Evolutionary conservation across 2,797 vertebrate genomes (phyloP).

Genomic region (Nyctibius grandis): DNA sequence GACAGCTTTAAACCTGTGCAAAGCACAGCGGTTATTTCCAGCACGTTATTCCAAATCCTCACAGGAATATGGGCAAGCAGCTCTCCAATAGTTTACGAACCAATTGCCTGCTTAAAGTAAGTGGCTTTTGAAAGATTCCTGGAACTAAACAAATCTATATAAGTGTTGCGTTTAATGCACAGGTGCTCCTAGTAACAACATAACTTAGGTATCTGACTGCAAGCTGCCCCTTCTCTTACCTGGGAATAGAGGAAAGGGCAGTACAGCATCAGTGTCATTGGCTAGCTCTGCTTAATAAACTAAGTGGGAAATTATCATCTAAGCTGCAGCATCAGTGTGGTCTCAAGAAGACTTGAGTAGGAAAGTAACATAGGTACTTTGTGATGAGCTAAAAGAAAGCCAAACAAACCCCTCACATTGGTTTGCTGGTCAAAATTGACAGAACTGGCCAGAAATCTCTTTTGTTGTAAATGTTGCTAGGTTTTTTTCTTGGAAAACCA

Average conservation of each 20-base stretch:
- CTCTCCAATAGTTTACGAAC: not conserved
- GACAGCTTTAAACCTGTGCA: too few species aligned
- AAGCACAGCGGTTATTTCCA: not conserved
- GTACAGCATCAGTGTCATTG: not conserved
- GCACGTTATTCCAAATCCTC: not conserved
- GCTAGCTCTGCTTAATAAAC: not conserved
- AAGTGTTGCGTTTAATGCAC: not conserved
- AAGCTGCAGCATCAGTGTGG: not conserved
- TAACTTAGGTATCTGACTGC: accelerated
- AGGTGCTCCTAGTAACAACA: not conserved
- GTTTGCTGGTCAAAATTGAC: not conserved
- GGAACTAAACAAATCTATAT: not conserved
- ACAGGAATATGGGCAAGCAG: not conserved
- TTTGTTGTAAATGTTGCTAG: not conserved
- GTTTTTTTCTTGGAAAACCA: not conserved
- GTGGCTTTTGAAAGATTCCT: not conserved
- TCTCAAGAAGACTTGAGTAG: not conserved
- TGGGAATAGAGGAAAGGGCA: not conserved
- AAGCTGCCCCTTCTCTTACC: not conserved
- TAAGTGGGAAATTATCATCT: not conserved
- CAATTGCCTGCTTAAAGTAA: not conserved
- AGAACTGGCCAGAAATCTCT: not conserved
- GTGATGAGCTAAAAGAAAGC: not conserved
- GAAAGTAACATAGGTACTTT: not conserved
- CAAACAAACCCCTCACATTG: not conserved